Base-by-base conservation (phyloP, 2,888 invertebrate genomes). In the Mechanitis messenoides region DNA sequence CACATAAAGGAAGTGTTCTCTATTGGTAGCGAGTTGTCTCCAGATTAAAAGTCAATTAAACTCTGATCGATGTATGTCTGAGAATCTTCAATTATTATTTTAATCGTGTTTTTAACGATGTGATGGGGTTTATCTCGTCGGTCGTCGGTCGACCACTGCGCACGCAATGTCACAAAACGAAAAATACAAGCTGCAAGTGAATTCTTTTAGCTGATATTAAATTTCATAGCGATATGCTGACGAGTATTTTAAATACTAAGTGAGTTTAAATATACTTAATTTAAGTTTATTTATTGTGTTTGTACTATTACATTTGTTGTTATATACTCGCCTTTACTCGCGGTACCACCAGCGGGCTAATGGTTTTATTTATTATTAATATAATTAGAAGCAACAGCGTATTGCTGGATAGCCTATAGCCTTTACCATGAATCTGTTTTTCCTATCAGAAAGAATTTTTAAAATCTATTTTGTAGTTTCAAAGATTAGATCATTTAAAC, bases 141-240 rank as follows among this genome's bases (percentile, higher is more conserved):
- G 78, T 78, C 77, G 79, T 78, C 77, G 79, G 79, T 77, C 77
- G 80, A 77, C 75, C 69, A 72, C 70, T 68, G 71, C 74, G 74
- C 83, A 84, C 83, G 84, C 84, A 78, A 83, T 70, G 71, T 70
- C 70, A 74, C 76, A 75, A 72, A 75, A 68, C 64, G 73, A 68
- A 75, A 74, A 56, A 61, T 59, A 56, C 56, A 47, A 47, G 50
- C 60, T 56, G 38, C 35, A 4, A 58, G 45, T 56, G 45, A 20
- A 45, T 56, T 50, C 42, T 58, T 54, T 58, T 61, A 53, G 46
- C 47, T 55, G 33, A 58, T 60, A 60, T 60, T 58, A 60, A 64
- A 56, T 61, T 61, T 55, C 55, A 58, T 53, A 50, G 45, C 53
- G 53, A 31, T 33, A 2, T 42, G 20, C 20, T 20, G 20, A 20